Base-by-base conservation (phyloP, 2,888 invertebrate genomes). In the Scaptodrosophila latifasciaeformis region DNA sequence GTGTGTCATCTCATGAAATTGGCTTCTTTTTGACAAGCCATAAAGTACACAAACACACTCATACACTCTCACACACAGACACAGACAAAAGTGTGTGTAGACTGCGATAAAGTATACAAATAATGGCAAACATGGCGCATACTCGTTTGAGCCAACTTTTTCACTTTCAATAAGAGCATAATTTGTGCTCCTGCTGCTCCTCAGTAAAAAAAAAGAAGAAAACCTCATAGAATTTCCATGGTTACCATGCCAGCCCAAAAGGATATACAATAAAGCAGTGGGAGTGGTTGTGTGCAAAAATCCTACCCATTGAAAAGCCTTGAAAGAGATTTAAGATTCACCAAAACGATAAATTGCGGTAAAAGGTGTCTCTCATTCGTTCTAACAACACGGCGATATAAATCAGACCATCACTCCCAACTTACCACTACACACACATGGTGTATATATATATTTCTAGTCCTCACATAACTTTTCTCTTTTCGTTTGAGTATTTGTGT, bases 281-380 rank as follows among this genome's bases (percentile, higher is more conserved):
- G 2, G n/a, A 31, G 9, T 13, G 4, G 6, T 35, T 43, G 30
- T 35, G 7, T 2, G 39, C 44, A 39, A 7, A 31, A 19, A 6
- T 21, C 29, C 12, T 27, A 40, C 49, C 19, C 18, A 51, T 27
- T 15, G 31, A 35, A 45, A 35, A 62, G 56, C 61, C 59, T 63
- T 72, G 62, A 63, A 53, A 60, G 56, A 53, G 70, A 69, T 77
- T 74, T 59, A 64, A 77, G 70, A 70, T 74, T 63, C 59, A 60
- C 57, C 67, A 62, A 59, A 68, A 64, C 75, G 75, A 75, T 75
- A 75, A 75, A 75, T 77, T 77, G 75, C 47, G 69, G 75, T 64
- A 74, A 74, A 77, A 68, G 77, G 75, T 77, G 75, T 70, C 70
- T 62, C 59, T 59, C 57, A 64, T 56, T 59, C 66, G 48, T 19